These are phyloP conservation scores for Corvus hawaiiensis DNA, from an alignment of 2,113 vertebrate genomes.

Conservation along the genomic window DNA sequence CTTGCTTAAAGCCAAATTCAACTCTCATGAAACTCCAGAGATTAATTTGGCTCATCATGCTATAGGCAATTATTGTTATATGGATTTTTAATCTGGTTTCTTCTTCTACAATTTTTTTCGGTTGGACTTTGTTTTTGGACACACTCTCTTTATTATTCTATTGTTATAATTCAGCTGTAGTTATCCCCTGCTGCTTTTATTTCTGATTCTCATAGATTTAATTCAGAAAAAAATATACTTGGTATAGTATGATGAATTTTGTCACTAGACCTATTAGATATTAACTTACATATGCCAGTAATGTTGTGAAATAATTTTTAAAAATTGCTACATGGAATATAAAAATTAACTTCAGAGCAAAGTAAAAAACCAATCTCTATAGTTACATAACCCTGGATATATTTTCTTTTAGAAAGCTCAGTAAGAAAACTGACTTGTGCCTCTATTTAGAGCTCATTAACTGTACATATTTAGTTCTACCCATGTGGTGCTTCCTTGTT, in stretches of 20 bases:
- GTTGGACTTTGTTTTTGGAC: background rate
- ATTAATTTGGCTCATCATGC: background rate
- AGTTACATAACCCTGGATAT: background rate
- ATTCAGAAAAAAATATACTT: background rate
- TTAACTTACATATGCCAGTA: background rate
- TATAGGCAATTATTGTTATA: background rate
- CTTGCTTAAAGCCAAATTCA: background rate
- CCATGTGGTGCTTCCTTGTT: background rate
- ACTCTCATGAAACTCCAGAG: background rate
- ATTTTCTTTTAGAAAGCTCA: background rate
- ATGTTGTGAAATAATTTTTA: background rate
- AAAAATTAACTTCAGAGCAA: background rate
- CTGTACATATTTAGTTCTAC: background rate
- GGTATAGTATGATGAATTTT: background rate
- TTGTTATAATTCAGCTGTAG: background rate
- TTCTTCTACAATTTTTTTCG: background rate
- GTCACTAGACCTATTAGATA: background rate
- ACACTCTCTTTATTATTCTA: background rate
- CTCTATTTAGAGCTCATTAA: background rate
- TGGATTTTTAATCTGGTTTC: conserved; percentile 1
- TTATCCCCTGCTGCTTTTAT: background rate
- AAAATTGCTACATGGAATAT: background rate
- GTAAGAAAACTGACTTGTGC: background rate
- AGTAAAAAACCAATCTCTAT: background rate
- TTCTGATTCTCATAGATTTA: background rate